Percentiles rank a stretch among this genome's conserved stretches.
These are phyloP conservation scores for Myotis myotis DNA, from an alignment of 2,797 vertebrate species.

Conservation along the genomic window DNA sequence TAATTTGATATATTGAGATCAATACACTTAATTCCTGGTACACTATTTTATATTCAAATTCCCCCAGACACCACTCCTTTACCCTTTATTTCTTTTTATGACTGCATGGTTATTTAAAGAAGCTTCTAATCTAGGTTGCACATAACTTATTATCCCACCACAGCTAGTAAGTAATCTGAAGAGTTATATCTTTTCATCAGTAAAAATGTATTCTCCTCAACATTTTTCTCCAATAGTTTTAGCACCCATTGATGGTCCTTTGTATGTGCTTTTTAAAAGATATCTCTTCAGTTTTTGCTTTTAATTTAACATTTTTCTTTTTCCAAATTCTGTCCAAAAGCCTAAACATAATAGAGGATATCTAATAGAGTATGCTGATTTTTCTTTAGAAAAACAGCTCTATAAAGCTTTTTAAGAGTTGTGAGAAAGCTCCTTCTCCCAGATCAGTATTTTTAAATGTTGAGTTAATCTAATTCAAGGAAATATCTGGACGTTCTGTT, in stretches of 20 bases:
- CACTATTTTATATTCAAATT: background rate
- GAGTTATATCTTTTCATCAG: background rate
- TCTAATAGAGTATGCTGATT: background rate
- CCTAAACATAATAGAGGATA: background rate
- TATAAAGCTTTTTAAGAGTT: background rate
- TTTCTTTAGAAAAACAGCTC: background rate
- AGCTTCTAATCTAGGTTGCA: background rate
- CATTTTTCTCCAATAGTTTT: background rate
- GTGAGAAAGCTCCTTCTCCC: background rate
- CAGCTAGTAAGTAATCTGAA: background rate
- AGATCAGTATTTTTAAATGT: background rate
- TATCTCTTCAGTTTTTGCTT: background rate
- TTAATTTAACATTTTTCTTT: constrained; percentile 11
- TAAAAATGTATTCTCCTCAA: background rate
- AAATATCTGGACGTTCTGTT: constrained; percentile 27
- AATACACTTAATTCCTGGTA: background rate
- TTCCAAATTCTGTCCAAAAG: background rate
- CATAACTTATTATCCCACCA: background rate
- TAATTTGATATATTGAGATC: background rate
- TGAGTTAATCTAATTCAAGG: constrained; percentile 36
- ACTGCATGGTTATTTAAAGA: background rate
- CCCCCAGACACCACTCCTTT: background rate
- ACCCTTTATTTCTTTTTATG: background rate
- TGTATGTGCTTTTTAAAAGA: background rate
- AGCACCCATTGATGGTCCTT: background rate